phyloP scores from a whole-genome alignment of 2,888 invertebrate species.

The Oligia strigilis region DNA sequence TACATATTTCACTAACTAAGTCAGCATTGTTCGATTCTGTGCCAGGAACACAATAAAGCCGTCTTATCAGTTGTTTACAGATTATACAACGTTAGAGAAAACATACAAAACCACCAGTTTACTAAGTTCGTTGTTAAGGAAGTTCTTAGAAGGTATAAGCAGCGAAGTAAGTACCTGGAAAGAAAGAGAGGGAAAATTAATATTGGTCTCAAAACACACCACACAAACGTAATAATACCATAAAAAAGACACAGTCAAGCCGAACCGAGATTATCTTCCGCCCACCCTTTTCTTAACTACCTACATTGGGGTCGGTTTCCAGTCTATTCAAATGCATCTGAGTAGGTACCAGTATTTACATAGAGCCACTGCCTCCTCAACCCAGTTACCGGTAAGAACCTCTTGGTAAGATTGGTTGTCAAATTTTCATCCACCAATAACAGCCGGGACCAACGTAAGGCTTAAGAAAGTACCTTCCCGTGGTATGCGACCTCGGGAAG shows the following conservation, averaged over 20 bases:
- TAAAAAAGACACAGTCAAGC: background rate
- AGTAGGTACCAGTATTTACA: too few relatives aligned
- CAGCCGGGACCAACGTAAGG: too few relatives aligned
- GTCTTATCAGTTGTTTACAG: background rate
- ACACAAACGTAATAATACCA: background rate
- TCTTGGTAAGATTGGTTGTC: too few relatives aligned
- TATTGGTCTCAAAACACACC: background rate
- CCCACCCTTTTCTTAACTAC: background rate
- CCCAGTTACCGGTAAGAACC: too few relatives aligned
- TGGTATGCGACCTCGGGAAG: too few relatives aligned
- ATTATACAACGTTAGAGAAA: background rate
- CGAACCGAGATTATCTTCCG: too few relatives aligned
- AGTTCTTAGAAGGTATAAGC: background rate
- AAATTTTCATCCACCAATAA: background rate
- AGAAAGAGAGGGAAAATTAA: background rate
- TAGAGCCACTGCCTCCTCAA: too few relatives aligned
- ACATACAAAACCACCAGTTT: background rate
- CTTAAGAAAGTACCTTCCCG: too few relatives aligned
- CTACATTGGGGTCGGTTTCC: background rate
- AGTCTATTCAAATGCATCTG: too few relatives aligned
- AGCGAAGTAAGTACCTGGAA: slow-evolving; percentile 29
- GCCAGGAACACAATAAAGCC: background rate
- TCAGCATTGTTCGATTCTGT: background rate
- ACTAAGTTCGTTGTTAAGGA: background rate
- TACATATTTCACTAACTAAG: background rate